These are phyloP conservation scores for Lampris megalopsis DNA, from an alignment of 2,113 vertebrate genomes.

Conservation along the genomic window DNA sequence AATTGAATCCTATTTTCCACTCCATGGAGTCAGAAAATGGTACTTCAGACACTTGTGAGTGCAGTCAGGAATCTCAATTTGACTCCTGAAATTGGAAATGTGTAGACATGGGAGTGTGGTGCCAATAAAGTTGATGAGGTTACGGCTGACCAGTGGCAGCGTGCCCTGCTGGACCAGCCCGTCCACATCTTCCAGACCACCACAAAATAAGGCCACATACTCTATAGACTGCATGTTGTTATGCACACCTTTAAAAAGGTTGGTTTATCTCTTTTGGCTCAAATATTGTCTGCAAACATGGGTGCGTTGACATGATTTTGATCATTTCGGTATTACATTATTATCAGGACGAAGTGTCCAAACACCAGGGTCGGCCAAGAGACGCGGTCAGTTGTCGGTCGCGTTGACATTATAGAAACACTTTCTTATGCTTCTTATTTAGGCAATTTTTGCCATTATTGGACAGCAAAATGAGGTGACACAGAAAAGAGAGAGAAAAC, in stretches of 20 bases:
- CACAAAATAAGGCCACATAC: constrained; percentile 4
- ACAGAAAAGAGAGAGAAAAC: too few relatives aligned
- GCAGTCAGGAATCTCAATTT: constrained; percentile 81
- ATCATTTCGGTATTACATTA: too few relatives aligned
- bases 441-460: too few relatives aligned
- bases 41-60: constrained; percentile 80
- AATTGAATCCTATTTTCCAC: constrained; percentile 85
- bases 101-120: constrained; percentile 73
- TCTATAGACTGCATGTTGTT: not conserved
- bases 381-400: too few relatives aligned
- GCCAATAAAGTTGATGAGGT: constrained; percentile 67
- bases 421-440: too few relatives aligned
- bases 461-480: too few relatives aligned
- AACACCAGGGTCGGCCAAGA: too few relatives aligned
- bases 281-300: not conserved
- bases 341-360: too few relatives aligned
- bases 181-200: constrained; percentile 36
- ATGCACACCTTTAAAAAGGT: constrained; percentile 10
- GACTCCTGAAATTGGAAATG: constrained; percentile 81
- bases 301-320: not conserved
- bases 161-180: constrained; percentile 34
- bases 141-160: constrained; percentile 58
- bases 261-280: not conserved
- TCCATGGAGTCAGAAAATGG: constrained; percentile 83
- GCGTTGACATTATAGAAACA: too few relatives aligned